Evolutionary conservation across 2,888 invertebrate species (phyloP).

Genomic region (Drosophila tripunctata): DNA sequence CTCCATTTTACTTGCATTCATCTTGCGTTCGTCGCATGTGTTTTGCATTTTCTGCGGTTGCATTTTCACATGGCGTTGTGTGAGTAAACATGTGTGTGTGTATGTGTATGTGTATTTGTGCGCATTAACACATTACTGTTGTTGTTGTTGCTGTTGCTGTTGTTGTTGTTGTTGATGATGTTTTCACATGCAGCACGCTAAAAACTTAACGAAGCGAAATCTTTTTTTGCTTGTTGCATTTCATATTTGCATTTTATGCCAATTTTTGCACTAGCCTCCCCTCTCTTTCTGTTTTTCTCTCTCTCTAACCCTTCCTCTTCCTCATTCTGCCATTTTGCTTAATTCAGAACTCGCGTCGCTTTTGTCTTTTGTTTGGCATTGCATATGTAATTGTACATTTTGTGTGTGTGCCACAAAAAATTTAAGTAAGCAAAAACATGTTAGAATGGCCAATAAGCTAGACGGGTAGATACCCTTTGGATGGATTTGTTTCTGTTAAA

Average conservation of each 20-base stretch:
- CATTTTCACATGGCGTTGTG: conserved; percentile 18
- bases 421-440: background rate
- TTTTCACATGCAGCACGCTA: conserved; percentile 58
- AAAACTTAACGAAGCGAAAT: conserved; percentile 79
- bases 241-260: conserved; percentile 56
- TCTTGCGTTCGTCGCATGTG: conserved; percentile 54
- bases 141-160: conserved; percentile 21
- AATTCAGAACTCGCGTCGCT: conserved; percentile 41
- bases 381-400: conserved; percentile 70
- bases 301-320: background rate
- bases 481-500: no score
- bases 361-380: conserved; percentile 47
- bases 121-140: conserved; percentile 72
- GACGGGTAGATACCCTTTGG: background rate
- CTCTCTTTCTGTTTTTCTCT: background rate
- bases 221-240: conserved; percentile 68
- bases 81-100: background rate
- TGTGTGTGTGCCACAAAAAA: conserved; percentile 9
- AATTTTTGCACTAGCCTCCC: conserved; percentile 18
- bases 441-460: background rate
- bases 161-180: no score
- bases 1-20: conserved; percentile 2
- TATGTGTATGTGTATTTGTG: conserved; percentile 29
- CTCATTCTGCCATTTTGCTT: conserved; percentile 21
- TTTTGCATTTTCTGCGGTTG: conserved; percentile 63